Conservation (phyloP, 2,113 vertebrate species). For the Eurypyga helias region DNA sequence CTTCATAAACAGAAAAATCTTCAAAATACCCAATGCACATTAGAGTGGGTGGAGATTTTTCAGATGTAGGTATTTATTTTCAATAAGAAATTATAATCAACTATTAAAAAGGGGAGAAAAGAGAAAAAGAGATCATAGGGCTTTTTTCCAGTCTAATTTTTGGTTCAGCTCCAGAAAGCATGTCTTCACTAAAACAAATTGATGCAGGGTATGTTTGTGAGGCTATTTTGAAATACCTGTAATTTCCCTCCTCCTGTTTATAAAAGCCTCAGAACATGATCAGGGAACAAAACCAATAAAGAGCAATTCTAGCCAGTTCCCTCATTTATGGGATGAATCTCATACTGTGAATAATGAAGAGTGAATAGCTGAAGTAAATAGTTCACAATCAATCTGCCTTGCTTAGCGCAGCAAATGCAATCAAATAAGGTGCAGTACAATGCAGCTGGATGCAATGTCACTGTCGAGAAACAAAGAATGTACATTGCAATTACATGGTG, state of each 20-base stretch:
- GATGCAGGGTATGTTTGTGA: conserved; percentile 11
- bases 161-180: background rate
- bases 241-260: conserved; percentile 55
- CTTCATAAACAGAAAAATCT: background rate
- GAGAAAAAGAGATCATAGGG: background rate
- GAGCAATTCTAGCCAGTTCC: conserved; percentile 11
- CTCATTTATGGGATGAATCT: conserved; percentile 45
- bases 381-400: conserved; percentile 29
- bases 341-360: conserved; percentile 62
- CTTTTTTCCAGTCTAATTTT: background rate
- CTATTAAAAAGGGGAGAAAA: background rate
- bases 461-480: background rate
- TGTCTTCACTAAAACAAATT: conserved; percentile 22
- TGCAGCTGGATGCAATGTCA: conserved; percentile 6
- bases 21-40: background rate
- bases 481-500: background rate
- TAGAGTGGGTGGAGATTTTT: background rate
- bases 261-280: conserved; percentile 40
- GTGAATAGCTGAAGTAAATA: conserved; percentile 43
- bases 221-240: conserved; percentile 34
- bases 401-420: background rate
- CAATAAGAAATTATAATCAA: background rate
- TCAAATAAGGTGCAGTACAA: background rate
- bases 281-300: conserved; percentile 48
- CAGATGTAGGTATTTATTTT: background rate